Evolutionary conservation across 92 coral and sea anemone species (phyloP).

Genomic region (Epizoanthus illoricatus): DNA sequence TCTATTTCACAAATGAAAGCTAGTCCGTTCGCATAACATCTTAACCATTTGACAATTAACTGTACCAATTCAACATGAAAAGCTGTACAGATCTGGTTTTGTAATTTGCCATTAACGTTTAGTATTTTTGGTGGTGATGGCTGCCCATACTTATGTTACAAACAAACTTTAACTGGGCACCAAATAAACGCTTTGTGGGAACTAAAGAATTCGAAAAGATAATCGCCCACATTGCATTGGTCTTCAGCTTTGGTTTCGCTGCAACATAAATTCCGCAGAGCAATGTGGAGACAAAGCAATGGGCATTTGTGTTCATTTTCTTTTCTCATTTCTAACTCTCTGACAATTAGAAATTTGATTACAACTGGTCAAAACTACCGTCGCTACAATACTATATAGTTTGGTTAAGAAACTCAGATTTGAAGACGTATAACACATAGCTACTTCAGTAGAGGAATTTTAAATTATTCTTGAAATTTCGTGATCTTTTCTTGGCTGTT

Average conservation of each 20-base stretch:
- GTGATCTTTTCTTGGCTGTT: slow-evolving; percentile 3
- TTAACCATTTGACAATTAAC: no score
- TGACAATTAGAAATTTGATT: not conserved
- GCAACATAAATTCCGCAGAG: not conserved
- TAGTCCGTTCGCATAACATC: no score
- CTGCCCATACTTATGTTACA: not conserved
- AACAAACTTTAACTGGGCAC: not conserved
- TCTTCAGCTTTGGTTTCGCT: not conserved
- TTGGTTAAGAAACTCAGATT: not conserved
- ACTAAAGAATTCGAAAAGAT: not conserved
- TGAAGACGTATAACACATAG: not conserved
- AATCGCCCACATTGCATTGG: not conserved
- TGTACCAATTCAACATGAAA: no score
- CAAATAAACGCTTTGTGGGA: not conserved
- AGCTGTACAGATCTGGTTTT: no score
- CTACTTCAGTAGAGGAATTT: slow-evolving; percentile 13
- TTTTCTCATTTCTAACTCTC: not conserved
- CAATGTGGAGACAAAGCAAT: not conserved
- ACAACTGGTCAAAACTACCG: not conserved
- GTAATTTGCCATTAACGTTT: no score
- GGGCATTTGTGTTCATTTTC: not conserved
- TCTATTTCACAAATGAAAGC: no score
- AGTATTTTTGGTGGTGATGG: no score
- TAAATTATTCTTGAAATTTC: slow-evolving; percentile 16
- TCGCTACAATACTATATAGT: not conserved